Base-by-base conservation (phyloP, 2,888 invertebrate genomes). In the Drosophila neotestacea region DNA sequence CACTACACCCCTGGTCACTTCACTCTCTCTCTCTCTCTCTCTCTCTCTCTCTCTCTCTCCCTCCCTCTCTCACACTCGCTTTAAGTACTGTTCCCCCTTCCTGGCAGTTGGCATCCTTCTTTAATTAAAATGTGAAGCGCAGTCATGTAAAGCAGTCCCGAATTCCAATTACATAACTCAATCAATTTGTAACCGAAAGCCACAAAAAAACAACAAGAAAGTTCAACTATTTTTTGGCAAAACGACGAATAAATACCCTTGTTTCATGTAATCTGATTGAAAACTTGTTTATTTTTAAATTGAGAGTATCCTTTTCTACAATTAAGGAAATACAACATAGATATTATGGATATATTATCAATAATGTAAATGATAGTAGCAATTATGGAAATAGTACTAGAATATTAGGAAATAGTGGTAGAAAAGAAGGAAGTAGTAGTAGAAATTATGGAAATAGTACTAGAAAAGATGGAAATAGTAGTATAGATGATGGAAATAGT, bases 101-200 rank as follows among this genome's bases (percentile, higher is more conserved):
- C 51, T 11, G 7, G 10, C 44, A 47, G 39, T 65, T 52, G 64
- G 41, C 42, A 34, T 54, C 41, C 59, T 69, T 71, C 72, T 81
- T 85, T 85, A 86, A 85, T 88, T 85, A 85, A 88, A 85, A 75
- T 74, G 82, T 85, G 80, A 84, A 87, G 85, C 71, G 70, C 84
- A 81, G 78, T 69, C 84, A 88, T 78, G 84, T 83, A 84, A 85
- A 78, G 74, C 66, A 73, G 70, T 50, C 58, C 65, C 69, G 56
- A 48, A 68, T 58, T 52, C 73, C 88, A 91, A 87, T 90, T 90
- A 90, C 87, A 89, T 89, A 91, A 89, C 89, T 90, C 90, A 90
- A 91, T 91, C 90, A 91, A 88, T 90, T 91, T 90, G 91, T 91
- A 66, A 47, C 59, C 51, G 30, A 46, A 27, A 16, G 41, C 52